Percentiles rank a stretch among this genome's conserved stretches.
These are phyloP conservation scores for Antheraea yamamai DNA, from an alignment of 2,888 invertebrate species.

Conservation along the genomic window DNA sequence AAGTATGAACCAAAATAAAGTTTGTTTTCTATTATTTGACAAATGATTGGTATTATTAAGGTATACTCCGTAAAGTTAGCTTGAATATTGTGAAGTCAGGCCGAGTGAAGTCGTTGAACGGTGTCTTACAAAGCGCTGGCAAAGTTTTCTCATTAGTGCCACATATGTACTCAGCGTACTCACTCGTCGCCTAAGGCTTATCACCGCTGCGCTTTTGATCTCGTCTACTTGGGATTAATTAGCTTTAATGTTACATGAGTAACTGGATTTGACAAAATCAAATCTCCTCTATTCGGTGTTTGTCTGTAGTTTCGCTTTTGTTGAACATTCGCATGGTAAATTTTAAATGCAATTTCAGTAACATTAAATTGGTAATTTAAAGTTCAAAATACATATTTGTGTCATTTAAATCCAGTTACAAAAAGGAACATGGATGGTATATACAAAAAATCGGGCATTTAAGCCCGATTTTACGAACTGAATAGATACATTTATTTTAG, in stretches of 20 bases:
- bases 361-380: neutral
- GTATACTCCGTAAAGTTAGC: neutral
- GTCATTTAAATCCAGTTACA: too few relatives aligned
- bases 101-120: neutral
- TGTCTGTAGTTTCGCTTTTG: neutral
- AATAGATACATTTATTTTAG: too few relatives aligned
- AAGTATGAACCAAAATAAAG: neutral
- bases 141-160: conserved; percentile 14
- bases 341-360: neutral
- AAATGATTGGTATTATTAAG: neutral
- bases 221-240: conserved; percentile 5
- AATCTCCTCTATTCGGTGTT: neutral
- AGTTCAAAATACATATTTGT: too few relatives aligned
- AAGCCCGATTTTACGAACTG: too few relatives aligned
- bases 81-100: neutral
- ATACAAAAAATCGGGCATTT: too few relatives aligned
- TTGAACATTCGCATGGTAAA: neutral
- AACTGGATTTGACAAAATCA: neutral
- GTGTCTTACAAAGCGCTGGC: conserved; percentile 11
- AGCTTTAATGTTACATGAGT: neutral
- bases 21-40: neutral
- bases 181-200: neutral
- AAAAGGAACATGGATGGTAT: too few relatives aligned
- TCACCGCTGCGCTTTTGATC: neutral
- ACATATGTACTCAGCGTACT: neutral